These are phyloP conservation scores for Drosophila colorata DNA, from an alignment of 2,888 invertebrate species.

Conservation along the genomic window DNA sequence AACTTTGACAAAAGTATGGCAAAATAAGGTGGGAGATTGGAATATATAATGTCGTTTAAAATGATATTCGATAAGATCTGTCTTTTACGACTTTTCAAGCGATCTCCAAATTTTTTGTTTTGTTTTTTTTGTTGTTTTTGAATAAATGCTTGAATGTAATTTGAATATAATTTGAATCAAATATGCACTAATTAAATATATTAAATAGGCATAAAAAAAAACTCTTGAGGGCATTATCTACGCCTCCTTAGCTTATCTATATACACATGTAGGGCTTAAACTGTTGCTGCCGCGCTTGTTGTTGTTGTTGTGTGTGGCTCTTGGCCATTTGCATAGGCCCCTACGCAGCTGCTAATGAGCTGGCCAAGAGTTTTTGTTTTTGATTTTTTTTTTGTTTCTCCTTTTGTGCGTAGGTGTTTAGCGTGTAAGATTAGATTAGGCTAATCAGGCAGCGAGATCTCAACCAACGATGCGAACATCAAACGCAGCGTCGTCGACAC, in stretches of 20 bases:
- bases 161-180: constrained; percentile 54
- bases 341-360: constrained; percentile 60
- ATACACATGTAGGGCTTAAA: constrained; percentile 53
- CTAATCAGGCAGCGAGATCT: constrained; percentile 68
- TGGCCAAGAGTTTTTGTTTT: constrained; percentile 17
- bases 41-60: constrained; percentile 10
- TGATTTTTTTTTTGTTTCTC: constrained; percentile 19
- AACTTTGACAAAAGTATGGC: constrained; percentile 8
- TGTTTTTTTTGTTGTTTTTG: neutral
- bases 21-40: constrained; percentile 14
- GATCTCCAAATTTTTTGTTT: constrained; percentile 1
- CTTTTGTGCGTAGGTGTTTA: constrained; percentile 64
- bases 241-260: constrained; percentile 79
- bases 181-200: constrained; percentile 77
- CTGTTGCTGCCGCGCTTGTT: constrained; percentile 14
- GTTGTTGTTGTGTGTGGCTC: constrained; percentile 9
- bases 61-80: constrained; percentile 20
- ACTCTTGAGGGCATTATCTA: constrained; percentile 65
- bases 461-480: constrained; percentile 35
- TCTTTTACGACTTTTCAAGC: constrained; percentile 19
- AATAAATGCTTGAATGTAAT: constrained; percentile 44
- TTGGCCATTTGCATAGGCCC: constrained; percentile 57
- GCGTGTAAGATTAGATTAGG: constrained; percentile 79
- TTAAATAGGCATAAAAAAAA: constrained; percentile 75
- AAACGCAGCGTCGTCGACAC: constrained; percentile 35